Evolutionary conservation across 2,113 vertebrate genomes (phyloP).

Genomic region (Rhizomys pruinosus): DNA sequence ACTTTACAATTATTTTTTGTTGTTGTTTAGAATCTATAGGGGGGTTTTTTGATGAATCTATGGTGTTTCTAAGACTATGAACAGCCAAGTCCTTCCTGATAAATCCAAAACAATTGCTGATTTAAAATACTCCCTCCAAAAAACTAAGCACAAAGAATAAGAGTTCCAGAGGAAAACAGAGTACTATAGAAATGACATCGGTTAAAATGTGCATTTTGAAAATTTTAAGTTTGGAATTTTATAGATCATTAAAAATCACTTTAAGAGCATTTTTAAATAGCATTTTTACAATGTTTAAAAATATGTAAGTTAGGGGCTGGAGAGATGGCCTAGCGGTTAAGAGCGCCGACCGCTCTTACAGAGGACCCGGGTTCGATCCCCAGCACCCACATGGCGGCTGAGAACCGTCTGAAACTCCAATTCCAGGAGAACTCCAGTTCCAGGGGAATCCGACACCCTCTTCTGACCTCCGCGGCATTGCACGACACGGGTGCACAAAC

Average conservation of each 20-base stretch:
- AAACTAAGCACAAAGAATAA: conserved; percentile 48
- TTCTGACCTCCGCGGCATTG: no score
- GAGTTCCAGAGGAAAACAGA: conserved; percentile 44
- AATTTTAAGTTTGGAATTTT: not conserved
- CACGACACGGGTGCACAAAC: no score
- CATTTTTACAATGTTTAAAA: conserved; percentile 43
- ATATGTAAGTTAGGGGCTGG: not conserved
- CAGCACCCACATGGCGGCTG: no score
- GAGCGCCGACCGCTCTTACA: no score
- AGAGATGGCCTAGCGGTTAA: no score
- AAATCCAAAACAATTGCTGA: conserved; percentile 57
- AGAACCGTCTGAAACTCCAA: no score
- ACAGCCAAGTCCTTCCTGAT: conserved; percentile 43
- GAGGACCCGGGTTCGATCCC: no score
- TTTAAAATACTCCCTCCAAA: conserved; percentile 48
- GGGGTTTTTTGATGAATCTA: no score
- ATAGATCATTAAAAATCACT: not conserved
- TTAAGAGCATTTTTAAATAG: not conserved
- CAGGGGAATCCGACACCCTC: no score
- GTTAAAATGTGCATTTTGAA: conserved; percentile 56
- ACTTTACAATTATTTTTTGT: conserved; percentile 80
- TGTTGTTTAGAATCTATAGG: conserved; percentile 59
- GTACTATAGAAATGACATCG: conserved; percentile 8
- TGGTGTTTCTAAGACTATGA: conserved; percentile 37
- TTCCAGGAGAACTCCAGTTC: no score